phyloP scores from a whole-genome alignment of 1,140 invertebrate species.

The Drosophila serrata region DNA sequence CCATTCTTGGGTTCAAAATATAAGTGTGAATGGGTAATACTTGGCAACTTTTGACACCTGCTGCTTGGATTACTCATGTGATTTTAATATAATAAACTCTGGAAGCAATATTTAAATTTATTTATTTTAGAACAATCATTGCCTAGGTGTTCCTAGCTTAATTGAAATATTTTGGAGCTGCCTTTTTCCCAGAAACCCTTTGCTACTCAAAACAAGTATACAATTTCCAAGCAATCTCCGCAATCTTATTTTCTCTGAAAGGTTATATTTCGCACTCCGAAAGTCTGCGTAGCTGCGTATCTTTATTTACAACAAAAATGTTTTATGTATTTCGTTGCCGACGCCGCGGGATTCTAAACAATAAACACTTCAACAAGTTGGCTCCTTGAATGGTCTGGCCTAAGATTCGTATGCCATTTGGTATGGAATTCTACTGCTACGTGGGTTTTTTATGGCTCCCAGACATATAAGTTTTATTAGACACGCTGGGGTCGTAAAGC shows the following conservation, averaged over 20 bases:
- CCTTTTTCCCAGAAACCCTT: neutral
- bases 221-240: neutral
- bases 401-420: constrained; percentile 29
- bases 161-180: neutral
- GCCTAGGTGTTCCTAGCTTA: neutral
- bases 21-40: constrained; percentile 4
- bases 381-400: constrained; percentile 22
- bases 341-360: constrained; percentile 50
- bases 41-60: neutral
- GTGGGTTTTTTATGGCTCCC: constrained; percentile 54
- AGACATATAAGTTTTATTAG: constrained; percentile 65
- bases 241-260: neutral
- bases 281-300: constrained; percentile 7
- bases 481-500: constrained; percentile 56
- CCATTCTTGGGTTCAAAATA: constrained; percentile 5
- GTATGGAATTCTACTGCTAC: constrained; percentile 17
- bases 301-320: constrained; percentile 43
- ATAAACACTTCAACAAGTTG: constrained; percentile 76
- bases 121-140: neutral
- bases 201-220: neutral
- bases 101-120: neutral
- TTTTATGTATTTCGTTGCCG: constrained; percentile 57
- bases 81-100: neutral
- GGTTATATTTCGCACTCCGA: constrained; percentile 14
- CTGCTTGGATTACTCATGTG: neutral